A percentile compares a stretch with the other conserved stretches of the same genome.
phyloP scores from a whole-genome alignment of 2,888 invertebrate species.

The Tipula helvola region DNA sequence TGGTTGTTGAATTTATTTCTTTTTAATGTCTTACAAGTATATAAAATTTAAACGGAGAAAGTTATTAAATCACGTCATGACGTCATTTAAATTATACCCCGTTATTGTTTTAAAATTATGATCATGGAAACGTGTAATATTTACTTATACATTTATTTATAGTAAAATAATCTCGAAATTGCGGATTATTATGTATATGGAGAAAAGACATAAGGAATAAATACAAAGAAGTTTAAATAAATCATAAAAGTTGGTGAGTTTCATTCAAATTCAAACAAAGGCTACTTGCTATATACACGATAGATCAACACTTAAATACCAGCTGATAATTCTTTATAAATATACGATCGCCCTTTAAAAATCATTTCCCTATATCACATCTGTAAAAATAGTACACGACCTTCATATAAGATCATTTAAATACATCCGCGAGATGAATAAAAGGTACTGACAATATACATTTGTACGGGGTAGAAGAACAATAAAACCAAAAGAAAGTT shows the following conservation, averaged over 20 bases:
- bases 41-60: not conserved
- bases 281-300: not conserved
- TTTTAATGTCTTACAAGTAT: not conserved
- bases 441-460: not conserved
- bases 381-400: not conserved
- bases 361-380: not conserved
- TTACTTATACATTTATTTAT: not conserved
- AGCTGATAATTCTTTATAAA: not conserved
- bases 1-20: not conserved
- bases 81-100: not conserved
- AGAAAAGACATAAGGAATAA: not conserved
- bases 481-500: not conserved
- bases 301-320: not conserved
- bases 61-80: not conserved
- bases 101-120: not conserved
- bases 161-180: not conserved
- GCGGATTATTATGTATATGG: not conserved
- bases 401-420: not conserved
- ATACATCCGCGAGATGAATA: not conserved
- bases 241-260: not conserved
- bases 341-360: not conserved
- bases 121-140: not conserved
- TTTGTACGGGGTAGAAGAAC: not conserved
- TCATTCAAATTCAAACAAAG: not conserved
- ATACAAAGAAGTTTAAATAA: not conserved